These are phyloP conservation scores for Machaerirhynchus nigripectus DNA, from an alignment of 2,113 vertebrate species.

Conservation along the genomic window DNA sequence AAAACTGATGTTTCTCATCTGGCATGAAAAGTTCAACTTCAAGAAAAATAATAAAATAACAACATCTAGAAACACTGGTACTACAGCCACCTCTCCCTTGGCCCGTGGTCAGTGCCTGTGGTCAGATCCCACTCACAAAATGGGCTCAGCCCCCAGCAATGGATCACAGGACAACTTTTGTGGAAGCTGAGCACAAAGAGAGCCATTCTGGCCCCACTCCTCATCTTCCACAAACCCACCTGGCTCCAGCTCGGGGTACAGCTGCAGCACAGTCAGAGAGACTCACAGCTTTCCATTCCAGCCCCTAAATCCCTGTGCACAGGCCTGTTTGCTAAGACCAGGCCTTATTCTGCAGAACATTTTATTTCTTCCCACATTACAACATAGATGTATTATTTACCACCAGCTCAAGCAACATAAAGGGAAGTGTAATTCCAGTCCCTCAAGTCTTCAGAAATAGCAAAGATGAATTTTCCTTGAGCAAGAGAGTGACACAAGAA, in stretches of 20 bases:
- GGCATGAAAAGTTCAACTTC: neutral
- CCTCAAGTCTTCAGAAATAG: neutral
- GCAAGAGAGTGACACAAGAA: neutral
- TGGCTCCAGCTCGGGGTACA: neutral
- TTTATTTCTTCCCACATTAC: neutral
- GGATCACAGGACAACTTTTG: neutral
- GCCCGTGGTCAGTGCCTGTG: neutral
- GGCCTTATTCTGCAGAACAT: neutral
- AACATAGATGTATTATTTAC: neutral
- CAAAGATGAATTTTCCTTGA: neutral
- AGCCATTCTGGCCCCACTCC: neutral
- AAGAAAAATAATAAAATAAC: neutral
- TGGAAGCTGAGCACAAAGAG: neutral
- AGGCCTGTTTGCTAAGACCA: neutral
- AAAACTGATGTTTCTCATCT: neutral
- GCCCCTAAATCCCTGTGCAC: neutral
- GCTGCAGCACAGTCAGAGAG: neutral
- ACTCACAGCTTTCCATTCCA: neutral
- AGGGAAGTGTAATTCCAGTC: neutral
- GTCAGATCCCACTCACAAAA: neutral
- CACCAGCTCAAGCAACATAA: neutral
- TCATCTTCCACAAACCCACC: neutral
- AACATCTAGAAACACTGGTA: neutral
- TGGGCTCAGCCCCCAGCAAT: neutral
- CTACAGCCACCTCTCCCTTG: neutral